These are phyloP conservation scores for Perdita meconis DNA, from an alignment of 2,888 invertebrate species.

Conservation along the genomic window DNA sequence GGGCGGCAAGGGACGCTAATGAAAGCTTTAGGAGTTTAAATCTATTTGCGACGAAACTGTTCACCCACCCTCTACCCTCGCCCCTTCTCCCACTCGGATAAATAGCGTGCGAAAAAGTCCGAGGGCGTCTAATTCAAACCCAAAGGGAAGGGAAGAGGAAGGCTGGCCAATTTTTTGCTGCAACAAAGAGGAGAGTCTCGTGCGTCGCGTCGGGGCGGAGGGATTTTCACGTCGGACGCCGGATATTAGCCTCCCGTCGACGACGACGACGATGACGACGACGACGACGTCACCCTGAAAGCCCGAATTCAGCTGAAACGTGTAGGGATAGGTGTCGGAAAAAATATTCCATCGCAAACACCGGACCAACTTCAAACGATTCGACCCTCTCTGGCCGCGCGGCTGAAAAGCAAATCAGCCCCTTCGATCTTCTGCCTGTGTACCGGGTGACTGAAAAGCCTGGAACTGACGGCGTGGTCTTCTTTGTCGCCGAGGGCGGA, in stretches of 20 bases:
- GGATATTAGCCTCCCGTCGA: conserved; percentile 58
- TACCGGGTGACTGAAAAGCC: conserved; percentile 9
- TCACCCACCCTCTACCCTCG: too few relatives aligned
- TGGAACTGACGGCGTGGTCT: too few relatives aligned
- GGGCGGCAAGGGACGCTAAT: too few relatives aligned
- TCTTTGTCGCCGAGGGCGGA: too few relatives aligned
- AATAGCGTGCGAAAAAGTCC: too few relatives aligned
- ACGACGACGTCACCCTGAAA: conserved; percentile 21
- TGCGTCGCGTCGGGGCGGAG: conserved; percentile 16
- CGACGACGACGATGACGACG: too few relatives aligned
- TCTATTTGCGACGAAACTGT: too few relatives aligned
- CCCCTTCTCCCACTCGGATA: too few relatives aligned
- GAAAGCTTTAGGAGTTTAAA: too few relatives aligned
- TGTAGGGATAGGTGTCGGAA: conserved; percentile 16
- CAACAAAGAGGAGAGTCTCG: background rate
- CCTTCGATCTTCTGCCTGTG: conserved; percentile 20
- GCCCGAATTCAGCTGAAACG: background rate
- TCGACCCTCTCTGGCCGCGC: conserved; percentile 4
- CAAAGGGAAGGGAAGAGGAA: background rate
- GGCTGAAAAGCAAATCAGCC: conserved; percentile 58
- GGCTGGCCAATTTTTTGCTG: background rate
- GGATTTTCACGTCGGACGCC: conserved; percentile 47
- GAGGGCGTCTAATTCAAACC: too few relatives aligned
- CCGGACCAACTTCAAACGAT: conserved; percentile 45
- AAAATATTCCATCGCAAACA: conserved; percentile 33